Evolutionary conservation across 2,888 invertebrate genomes (phyloP).

Genomic region (Octonoba sinensis): DNA sequence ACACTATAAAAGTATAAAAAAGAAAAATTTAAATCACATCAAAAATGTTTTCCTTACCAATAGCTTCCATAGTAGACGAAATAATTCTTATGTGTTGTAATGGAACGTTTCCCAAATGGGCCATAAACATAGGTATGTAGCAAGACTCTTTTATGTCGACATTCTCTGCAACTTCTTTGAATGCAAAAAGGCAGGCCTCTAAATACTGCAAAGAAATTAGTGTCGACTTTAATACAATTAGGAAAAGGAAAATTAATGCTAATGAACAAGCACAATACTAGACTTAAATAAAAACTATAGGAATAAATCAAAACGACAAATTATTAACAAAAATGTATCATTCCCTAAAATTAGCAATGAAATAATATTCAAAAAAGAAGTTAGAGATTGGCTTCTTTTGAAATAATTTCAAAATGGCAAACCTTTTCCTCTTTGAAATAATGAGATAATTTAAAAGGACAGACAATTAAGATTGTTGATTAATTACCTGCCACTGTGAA

Average conservation of each 20-base stretch:
- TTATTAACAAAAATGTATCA: too few species aligned
- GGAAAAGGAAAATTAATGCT: not conserved
- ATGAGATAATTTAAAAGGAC: too few species aligned
- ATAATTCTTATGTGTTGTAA: conserved; percentile 77
- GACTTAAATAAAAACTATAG: too few species aligned
- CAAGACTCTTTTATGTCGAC: conserved; percentile 76
- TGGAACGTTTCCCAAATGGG: conserved; percentile 77
- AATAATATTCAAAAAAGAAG: too few species aligned
- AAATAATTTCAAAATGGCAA: too few species aligned
- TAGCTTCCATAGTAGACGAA: conserved; percentile 81
- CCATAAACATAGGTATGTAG: conserved; percentile 76
- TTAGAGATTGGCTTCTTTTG: too few species aligned
- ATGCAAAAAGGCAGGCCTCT: conserved; percentile 79
- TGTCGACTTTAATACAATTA: not conserved
- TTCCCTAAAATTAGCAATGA: too few species aligned
- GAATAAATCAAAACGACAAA: too few species aligned
- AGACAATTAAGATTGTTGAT: too few species aligned
- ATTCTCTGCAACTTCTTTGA: conserved; percentile 75
- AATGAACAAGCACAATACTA: too few species aligned
- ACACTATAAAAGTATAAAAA: not conserved
- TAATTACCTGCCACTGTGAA: conserved; percentile 69
- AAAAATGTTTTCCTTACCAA: conserved; percentile 74
- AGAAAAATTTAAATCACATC: not conserved
- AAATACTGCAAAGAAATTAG: conserved; percentile 71
- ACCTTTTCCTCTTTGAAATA: too few species aligned